phyloP scores from a whole-genome alignment of 1,140 invertebrate genomes.

The Eufriesea mexicana region DNA sequence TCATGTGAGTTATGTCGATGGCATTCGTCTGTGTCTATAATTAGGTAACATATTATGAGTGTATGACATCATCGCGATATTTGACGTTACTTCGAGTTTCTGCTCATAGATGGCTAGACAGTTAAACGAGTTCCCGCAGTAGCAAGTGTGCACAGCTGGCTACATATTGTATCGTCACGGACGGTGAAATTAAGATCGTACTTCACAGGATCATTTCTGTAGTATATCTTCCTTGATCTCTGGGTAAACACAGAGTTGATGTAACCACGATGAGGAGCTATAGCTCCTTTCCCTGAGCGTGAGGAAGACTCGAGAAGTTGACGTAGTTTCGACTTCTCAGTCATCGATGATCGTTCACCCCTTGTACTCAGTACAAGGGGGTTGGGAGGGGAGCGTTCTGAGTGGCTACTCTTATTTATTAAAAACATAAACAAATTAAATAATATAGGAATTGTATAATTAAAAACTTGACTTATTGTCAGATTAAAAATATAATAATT shows the following conservation, averaged over 20 bases:
- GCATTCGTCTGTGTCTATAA: background rate
- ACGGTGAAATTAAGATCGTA: conserved; percentile 76
- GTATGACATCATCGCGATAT: background rate
- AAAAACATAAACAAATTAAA: background rate
- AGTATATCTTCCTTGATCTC: conserved; percentile 81
- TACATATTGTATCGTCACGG: background rate
- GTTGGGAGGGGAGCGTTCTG: conserved; percentile 78
- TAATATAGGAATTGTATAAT: too few species aligned
- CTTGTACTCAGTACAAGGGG: conserved; percentile 56
- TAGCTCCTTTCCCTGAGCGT: conserved; percentile 80
- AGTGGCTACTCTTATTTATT: conserved; percentile 71
- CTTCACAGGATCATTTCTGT: conserved; percentile 84
- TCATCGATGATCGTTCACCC: conserved; percentile 82
- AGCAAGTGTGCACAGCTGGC: accelerated
- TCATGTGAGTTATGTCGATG: background rate
- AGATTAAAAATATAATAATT: too few species aligned
- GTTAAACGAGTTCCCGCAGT: conserved; percentile 1
- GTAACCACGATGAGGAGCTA: conserved; percentile 81
- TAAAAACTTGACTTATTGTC: too few species aligned
- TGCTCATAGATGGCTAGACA: background rate
- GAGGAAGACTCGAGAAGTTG: conserved; percentile 71
- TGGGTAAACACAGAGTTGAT: conserved; percentile 74
- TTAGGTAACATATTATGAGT: background rate
- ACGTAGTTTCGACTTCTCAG: conserved; percentile 48
- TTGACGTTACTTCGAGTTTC: background rate